Percentiles rank a stretch among this genome's conserved stretches.
Conservation (phyloP, 1,140 invertebrate genomes). For the Eubasilissa regina region DNA sequence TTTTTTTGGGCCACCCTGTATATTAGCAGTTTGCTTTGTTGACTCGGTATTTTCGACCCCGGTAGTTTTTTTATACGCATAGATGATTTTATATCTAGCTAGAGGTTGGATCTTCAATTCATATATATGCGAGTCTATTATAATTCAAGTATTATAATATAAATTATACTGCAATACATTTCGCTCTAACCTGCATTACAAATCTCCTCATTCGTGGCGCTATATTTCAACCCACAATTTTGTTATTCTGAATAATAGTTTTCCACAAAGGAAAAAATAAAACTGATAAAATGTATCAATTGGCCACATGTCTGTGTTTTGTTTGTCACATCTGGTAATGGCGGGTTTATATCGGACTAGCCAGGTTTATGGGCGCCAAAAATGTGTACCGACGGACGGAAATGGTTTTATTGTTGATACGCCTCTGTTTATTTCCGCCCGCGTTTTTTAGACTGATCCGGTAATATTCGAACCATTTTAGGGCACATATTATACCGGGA, state of each 20-base stretch:
- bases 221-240: conserved; percentile 1
- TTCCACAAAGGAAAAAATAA: conserved; percentile 26
- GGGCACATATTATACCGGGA: not conserved
- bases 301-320: conserved; percentile 39
- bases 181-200: too few relatives aligned
- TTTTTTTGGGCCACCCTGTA: too few relatives aligned
- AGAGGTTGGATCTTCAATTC: too few relatives aligned
- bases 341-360: conserved; percentile 13
- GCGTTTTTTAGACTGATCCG: conserved; percentile 8
- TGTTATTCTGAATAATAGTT: not conserved
- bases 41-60: too few relatives aligned
- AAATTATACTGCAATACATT: too few relatives aligned
- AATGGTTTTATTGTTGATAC: conserved; percentile 26
- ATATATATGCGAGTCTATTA: too few relatives aligned
- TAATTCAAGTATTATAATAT: too few relatives aligned
- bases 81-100: too few relatives aligned
- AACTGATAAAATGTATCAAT: conserved; percentile 34
- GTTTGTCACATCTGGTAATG: conserved; percentile 32
- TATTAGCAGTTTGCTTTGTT: too few relatives aligned
- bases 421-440: conserved; percentile 17
- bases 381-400: conserved; percentile 18
- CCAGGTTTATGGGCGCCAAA: conserved; percentile 27
- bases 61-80: too few relatives aligned
- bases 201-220: not conserved
- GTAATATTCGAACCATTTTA: conserved; percentile 13